Conservation (phyloP, 2,797 vertebrate genomes). For the Intellagama lesueurii region DNA sequence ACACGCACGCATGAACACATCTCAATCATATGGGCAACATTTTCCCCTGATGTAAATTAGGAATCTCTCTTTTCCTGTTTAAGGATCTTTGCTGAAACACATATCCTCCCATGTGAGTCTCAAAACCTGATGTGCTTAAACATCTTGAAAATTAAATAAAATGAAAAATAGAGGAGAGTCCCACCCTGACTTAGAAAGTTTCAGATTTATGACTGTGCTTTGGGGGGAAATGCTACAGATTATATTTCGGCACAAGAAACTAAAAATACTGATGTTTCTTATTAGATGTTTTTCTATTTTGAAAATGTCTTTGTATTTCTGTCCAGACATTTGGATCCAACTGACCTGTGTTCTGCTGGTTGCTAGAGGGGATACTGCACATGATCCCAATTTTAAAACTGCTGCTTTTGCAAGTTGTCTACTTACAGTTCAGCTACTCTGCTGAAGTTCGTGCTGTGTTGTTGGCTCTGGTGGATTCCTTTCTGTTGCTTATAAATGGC, state of each 20-base stretch:
- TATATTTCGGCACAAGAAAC: slow-evolving; percentile 13
- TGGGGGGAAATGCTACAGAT: background rate
- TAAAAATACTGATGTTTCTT: slow-evolving; percentile 11
- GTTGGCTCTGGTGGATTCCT: background rate
- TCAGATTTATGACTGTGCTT: slow-evolving; percentile 12
- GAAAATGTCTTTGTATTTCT: slow-evolving; percentile 37
- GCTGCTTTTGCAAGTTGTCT: slow-evolving; percentile 22
- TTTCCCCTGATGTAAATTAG: background rate
- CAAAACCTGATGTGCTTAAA: background rate
- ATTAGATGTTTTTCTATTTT: background rate
- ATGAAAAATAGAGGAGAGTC: background rate
- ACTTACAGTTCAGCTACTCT: slow-evolving; percentile 23
- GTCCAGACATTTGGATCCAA: slow-evolving; percentile 25
- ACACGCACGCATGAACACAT: background rate
- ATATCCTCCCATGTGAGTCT: background rate
- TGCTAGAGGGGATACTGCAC: slow-evolving; percentile 17
- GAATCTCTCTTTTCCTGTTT: background rate
- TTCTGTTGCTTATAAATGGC: background rate
- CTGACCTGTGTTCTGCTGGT: slow-evolving; percentile 24
- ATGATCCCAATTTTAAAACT: slow-evolving; percentile 14
- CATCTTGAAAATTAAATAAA: slow-evolving; percentile 7
- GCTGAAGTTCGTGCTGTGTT: background rate
- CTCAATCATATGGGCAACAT: background rate
- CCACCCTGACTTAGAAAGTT: background rate
- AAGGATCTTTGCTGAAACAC: background rate